Base-by-base conservation (phyloP, 2,113 vertebrate species). In the Triplophysa siluroides region DNA sequence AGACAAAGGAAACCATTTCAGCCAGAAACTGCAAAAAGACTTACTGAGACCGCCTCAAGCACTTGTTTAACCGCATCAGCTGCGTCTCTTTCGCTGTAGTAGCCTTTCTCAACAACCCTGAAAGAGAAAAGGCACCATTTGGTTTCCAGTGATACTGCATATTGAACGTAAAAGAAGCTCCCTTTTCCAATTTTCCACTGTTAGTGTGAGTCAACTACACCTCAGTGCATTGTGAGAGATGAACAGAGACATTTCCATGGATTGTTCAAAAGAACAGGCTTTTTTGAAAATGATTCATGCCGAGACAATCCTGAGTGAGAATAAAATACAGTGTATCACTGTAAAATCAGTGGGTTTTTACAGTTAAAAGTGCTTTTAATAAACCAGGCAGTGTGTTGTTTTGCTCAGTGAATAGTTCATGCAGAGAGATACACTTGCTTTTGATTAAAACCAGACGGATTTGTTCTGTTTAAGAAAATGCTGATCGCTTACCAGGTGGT, bases 61-160 rank as follows among this genome's bases (percentile, higher is more conserved):
- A 96, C 94, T 84, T 96, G 95, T 78, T 93, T 96, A 82, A 96
- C 94, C 7, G 94, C 94, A 1, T 93, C 92, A n/a, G 95, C 95
- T 66, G 95, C 95, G 66, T 96, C 95, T 65, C 94, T 90, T 66
- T 96, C 95, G 79, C 94, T 96, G 56, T 96, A 96, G 84, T 95
- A 96, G 2, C 95, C 95, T 33, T 95, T 96, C 85, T 96, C 95
- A 84, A 96, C 95, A 91, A 96, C 95, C 89, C 95, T 96, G 83
- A 78, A 33, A 88, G 84, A 88, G 70, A 79, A 85, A 80, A 11
- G n/a, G 86, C 10, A 52, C 67, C 8, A 8, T 64, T 68, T 64
- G 50, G 66, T 70, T 43, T 58, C n/a, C n/a, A 47, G 41, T 24
- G 26, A 65, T 26, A 76, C 10, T 63, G 47, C 38, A 70, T 62